phyloP scores from a whole-genome alignment of 2,888 invertebrate genomes.

The Drosophila flavopinicola region DNA sequence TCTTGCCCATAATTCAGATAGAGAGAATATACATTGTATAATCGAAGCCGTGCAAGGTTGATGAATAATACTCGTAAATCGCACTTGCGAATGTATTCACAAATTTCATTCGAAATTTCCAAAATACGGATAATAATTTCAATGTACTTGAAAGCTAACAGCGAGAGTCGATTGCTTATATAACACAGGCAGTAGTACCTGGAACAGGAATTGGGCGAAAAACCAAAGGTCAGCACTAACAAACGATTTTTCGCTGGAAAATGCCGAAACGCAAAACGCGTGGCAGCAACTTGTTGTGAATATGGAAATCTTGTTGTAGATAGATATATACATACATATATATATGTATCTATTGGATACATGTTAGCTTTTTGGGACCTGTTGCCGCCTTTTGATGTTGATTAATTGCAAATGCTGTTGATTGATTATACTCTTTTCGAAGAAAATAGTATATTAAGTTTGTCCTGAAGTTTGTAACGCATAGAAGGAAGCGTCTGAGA shows the following conservation, averaged over 20 bases:
- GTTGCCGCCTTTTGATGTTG: constrained; percentile 77
- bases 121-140: constrained; percentile 50
- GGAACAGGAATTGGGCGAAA: constrained; percentile 34
- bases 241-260: constrained; percentile 67
- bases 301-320: constrained; percentile 39
- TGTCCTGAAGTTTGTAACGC: no score
- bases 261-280: constrained; percentile 60
- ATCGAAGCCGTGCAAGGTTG: constrained; percentile 30
- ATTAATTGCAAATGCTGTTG: constrained; percentile 79
- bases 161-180: constrained; percentile 40
- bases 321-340: constrained; percentile 12
- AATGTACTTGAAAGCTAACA: constrained; percentile 47
- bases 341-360: constrained; percentile 43
- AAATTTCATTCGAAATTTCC: constrained; percentile 37
- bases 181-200: constrained; percentile 44
- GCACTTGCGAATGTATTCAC: constrained; percentile 22
- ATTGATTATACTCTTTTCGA: no score
- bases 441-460: no score
- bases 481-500: no score
- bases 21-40: constrained; percentile 27
- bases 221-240: constrained; percentile 58
- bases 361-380: constrained; percentile 42
- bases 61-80: constrained; percentile 43
- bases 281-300: constrained; percentile 70
- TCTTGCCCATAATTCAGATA: constrained; percentile 32